Evolutionary conservation across 2,113 vertebrate genomes (phyloP).

Genomic region (Xyliphius kryptos): DNA sequence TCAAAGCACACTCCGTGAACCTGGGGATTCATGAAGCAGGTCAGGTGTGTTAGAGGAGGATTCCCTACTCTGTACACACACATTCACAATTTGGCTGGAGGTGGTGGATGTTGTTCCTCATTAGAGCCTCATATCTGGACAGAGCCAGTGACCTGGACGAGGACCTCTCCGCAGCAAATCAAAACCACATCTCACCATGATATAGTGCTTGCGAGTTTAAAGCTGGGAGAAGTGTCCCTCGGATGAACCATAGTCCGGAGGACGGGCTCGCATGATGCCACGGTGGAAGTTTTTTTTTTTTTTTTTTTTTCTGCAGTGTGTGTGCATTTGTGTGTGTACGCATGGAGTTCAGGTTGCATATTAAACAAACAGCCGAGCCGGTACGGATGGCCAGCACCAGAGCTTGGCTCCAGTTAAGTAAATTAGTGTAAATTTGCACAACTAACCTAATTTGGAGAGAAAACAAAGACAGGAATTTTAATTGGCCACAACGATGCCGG

Average conservation of each 20-base stretch:
- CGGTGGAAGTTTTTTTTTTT: slow-evolving; percentile 37
- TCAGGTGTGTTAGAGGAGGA: no score
- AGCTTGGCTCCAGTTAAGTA: slow-evolving; percentile 61
- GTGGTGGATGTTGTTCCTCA: no score
- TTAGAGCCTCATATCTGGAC: no score
- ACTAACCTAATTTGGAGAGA: slow-evolving; percentile 68
- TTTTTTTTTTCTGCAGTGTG: no score
- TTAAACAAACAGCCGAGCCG: slow-evolving; percentile 60
- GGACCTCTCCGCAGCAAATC: no score
- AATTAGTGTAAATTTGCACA: slow-evolving; percentile 69
- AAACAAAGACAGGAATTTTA: slow-evolving; percentile 68
- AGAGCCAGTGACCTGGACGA: no score
- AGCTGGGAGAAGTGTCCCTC: slow-evolving; percentile 41
- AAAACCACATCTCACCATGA: slow-evolving; percentile 48
- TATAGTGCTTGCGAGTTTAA: slow-evolving; percentile 34
- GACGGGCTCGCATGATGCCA: slow-evolving; percentile 33
- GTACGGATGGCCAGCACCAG: slow-evolving; percentile 49
- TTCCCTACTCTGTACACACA: no score
- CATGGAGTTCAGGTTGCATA: slow-evolving; percentile 62
- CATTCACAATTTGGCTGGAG: no score
- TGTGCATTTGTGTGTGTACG: slow-evolving; percentile 18
- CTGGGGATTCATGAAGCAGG: no score
- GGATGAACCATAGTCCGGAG: slow-evolving; percentile 36
- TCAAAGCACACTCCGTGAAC: no score
- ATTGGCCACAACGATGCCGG: slow-evolving; percentile 61